Percentiles rank a stretch among this genome's conserved stretches.
These are phyloP conservation scores for Pristis pectinata DNA, from an alignment of 2,797 vertebrate species.

Conservation along the genomic window DNA sequence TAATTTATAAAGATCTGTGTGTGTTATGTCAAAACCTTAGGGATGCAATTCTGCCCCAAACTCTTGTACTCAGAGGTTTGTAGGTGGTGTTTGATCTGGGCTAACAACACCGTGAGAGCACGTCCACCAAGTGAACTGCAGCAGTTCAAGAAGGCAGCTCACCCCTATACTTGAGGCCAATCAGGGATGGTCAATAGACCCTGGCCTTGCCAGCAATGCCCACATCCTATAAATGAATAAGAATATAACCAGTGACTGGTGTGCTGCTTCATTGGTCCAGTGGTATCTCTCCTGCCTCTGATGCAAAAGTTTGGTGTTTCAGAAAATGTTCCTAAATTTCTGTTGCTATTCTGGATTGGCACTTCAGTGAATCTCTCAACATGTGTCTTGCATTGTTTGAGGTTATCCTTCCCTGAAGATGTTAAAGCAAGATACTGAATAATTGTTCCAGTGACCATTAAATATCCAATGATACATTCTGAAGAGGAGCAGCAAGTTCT, in stretches of 20 bases:
- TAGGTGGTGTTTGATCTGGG: neutral
- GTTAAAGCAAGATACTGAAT: neutral
- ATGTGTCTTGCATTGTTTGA: neutral
- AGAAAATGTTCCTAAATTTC: neutral
- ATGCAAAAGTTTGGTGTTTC: neutral
- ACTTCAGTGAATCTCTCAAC: neutral
- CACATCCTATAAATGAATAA: too few relatives aligned
- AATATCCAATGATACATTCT: neutral
- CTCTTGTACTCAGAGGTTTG: neutral
- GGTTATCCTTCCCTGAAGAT: neutral
- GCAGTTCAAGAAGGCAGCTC: too few relatives aligned
- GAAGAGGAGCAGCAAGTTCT: neutral
- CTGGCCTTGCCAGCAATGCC: too few relatives aligned
- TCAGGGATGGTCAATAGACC: too few relatives aligned
- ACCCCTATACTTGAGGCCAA: too few relatives aligned
- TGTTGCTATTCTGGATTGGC: too few relatives aligned
- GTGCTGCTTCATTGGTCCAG: too few relatives aligned
- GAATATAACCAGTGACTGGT: too few relatives aligned
- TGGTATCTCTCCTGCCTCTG: neutral
- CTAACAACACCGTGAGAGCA: too few relatives aligned
- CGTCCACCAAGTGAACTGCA: too few relatives aligned
- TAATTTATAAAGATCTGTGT: neutral
- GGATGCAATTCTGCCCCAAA: neutral
- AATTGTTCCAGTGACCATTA: neutral
- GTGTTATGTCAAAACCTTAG: neutral